Conservation (phyloP, 2,888 invertebrate species). For the Fabriciana adippe region DNA sequence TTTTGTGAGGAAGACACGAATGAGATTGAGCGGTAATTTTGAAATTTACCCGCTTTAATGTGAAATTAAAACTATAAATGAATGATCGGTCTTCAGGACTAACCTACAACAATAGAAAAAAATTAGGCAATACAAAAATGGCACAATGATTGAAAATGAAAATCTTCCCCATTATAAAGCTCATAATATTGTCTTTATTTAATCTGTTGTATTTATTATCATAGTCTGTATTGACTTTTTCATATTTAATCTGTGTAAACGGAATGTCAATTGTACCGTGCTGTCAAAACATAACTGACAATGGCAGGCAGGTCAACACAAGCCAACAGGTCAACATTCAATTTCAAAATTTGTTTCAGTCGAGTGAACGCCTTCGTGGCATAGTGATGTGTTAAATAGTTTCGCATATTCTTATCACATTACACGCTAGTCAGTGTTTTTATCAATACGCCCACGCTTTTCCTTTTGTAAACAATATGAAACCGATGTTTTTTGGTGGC, state of each 20-base stretch:
- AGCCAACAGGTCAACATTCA: not conserved
- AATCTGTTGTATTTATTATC: not conserved
- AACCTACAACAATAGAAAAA: no score
- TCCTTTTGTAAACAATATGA: constrained; percentile 44
- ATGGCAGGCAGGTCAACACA: not conserved
- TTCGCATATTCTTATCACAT: constrained; percentile 41
- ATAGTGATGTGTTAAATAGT: constrained; percentile 41
- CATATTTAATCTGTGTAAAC: constrained; percentile 5
- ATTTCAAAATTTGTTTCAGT: constrained; percentile 13
- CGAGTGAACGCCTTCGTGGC: constrained; percentile 48
- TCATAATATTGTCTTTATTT: not conserved
- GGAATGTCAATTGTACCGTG: not conserved
- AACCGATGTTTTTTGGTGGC: constrained; percentile 66
- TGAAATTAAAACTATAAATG: no score
- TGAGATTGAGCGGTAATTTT: no score
- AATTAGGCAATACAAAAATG: no score
- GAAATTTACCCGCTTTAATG: no score
- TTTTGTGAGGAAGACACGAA: no score
- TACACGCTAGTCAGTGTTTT: constrained; percentile 41
- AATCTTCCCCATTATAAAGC: no score
- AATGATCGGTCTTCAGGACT: no score
- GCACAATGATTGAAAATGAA: no score
- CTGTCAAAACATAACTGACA: constrained; percentile 23
- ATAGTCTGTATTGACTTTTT: not conserved
- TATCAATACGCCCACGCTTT: constrained; percentile 40